Base-by-base conservation (phyloP, 2,113 vertebrate species). In the Zosterops hypoxanthus region DNA sequence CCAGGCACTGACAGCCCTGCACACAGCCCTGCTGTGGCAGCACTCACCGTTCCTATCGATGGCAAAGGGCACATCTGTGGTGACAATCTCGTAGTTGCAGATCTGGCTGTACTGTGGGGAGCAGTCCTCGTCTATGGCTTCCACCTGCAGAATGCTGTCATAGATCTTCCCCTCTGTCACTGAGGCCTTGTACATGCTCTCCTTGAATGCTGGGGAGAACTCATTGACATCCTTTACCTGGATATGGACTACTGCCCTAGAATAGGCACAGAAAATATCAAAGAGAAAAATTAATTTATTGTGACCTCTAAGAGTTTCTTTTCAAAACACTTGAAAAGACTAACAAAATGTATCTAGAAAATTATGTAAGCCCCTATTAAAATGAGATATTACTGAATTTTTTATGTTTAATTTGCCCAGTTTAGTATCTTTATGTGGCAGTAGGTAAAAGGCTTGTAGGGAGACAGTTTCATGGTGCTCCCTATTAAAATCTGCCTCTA, bases 101-200 rank as follows among this genome's bases (percentile, higher is more conserved):
- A 99, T 99, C 97, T 99, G 99, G 97, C 99, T 99, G 93, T 98
- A 99, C 92, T 99, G 99, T 0, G 99, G 99, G 8, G 99, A 99
- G 87, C 99, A 99, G 97, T 99, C 99, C 91, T 99, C 99, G 0
- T 99, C 99, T 3, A 98, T 95, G 39, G 99, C 99, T 96, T 99
- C 99, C 63, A 99, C 99, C 94, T 99, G 99, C 39, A 99, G 98
- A 69, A 99, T 99, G 96, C 98, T 99, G 97, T 99, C 99, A 4
- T 99, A 99, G 96, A 99, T 99, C 97, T 99, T 99, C 42, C 99
- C 99, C 90, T 99, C 99, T 0, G 98, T 99, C 95, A 99, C 98
- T 0, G 98, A 98, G 5, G 98, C 98, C 68, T 96, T 98, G 95
- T 99, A 99, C 80, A 98, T 77, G 0, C 98, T 97, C 97, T 99